Base-by-base conservation (phyloP, 2,797 vertebrate genomes). In the Squalus acanthias region DNA sequence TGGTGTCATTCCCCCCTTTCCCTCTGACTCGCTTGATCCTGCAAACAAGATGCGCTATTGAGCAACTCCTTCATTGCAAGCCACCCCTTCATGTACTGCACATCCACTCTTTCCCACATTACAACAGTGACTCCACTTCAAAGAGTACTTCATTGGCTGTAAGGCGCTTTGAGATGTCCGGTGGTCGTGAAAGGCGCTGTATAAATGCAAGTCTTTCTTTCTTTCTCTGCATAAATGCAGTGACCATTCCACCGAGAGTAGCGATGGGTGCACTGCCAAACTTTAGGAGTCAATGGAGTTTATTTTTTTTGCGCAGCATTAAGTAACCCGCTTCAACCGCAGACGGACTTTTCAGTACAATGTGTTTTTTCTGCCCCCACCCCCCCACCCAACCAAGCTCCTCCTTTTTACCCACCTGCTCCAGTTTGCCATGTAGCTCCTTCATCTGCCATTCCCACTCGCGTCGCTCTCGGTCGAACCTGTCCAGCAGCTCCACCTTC, bases 381-480 rank as follows among this genome's bases (percentile, higher is more conserved):
- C 39, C 39, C 39, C 39, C 39, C 39, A 39, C 70, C 57, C 65
- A 70, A 2, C 50, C 29, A 53, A 0, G 39, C 79, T 46, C 26
- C 46, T 65, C 29, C 33, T 0, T 0, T 6, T 50, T 12, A 29
- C 98, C 97, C 96, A 99, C 99, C 98, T 98, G 98, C 96, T 99
- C 98, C 97, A 99, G 98, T 96, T 98, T 98, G 97, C 97, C 97
- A 63, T 98, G 98, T 69, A 99, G 98, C 96, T 99, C 98, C 96
- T 98, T 98, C 97, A 98, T 98, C 91, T 98, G 98, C 96, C 96
- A 97, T 57, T 99, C 99, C 99, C 99, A 99, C 65, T 99, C 99
- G 97, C 98, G 98, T 0, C 98, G 97, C 96, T 99, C 99, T 63
- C 97, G 97, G 87, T 99, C 98, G 0, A 99, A 98, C 92, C 97